phyloP scores from a whole-genome alignment of 2,113 vertebrate genomes.

The Pseudonaja textilis region DNA sequence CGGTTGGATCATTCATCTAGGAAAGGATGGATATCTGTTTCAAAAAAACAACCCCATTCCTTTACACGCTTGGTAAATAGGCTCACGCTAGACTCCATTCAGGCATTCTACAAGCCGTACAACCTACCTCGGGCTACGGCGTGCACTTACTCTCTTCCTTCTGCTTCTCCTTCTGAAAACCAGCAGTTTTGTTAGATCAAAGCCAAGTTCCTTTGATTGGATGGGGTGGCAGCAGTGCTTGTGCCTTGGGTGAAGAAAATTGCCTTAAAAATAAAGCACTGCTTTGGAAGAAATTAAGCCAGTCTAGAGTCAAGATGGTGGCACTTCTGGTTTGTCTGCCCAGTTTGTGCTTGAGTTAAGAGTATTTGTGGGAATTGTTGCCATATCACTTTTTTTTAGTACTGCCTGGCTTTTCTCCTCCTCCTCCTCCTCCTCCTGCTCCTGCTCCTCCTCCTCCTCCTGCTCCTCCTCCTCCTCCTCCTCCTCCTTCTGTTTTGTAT shows the following conservation, averaged over 20 bases:
- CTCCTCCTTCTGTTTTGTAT: no score
- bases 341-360: not conserved
- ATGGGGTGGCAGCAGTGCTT: not conserved
- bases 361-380: not conserved
- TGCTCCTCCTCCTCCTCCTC: no score
- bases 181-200: not conserved
- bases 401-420: not conserved
- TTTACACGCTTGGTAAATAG: conserved; percentile 14
- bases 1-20: conserved; percentile 2
- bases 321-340: not conserved
- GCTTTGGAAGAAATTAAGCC: not conserved
- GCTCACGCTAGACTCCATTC: not conserved
- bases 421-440: not conserved
- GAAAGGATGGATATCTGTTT: not conserved
- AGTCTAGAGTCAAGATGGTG: not conserved
- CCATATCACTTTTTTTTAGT: not conserved
- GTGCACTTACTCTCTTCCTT: not conserved
- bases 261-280: not conserved
- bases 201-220: not conserved
- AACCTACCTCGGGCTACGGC: not conserved
- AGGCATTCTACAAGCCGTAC: not conserved
- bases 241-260: not conserved
- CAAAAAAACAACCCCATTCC: not conserved
- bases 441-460: not conserved
- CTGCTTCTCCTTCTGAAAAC: not conserved